A percentile compares a stretch with the other conserved stretches of the same genome.
Evolutionary conservation across 37 sponge, comb jelly and placozoan genomes (phyloP).

Genomic region (Eunapius fragilis): DNA sequence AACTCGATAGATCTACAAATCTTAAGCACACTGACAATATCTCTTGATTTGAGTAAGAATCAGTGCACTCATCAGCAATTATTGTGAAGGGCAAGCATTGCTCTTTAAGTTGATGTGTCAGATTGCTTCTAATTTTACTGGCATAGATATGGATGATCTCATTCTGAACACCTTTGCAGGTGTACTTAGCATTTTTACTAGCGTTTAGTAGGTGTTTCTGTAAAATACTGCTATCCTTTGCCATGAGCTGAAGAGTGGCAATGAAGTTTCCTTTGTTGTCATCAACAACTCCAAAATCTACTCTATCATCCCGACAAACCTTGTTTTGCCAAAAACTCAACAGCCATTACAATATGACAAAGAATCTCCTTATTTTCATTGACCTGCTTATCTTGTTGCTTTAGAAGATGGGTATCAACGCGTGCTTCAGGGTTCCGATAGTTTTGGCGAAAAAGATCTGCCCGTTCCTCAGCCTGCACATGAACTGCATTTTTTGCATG

Average conservation of each 20-base stretch:
- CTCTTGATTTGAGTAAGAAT: constrained; percentile 29
- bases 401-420: constrained; percentile 15
- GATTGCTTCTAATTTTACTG: constrained; percentile 34
- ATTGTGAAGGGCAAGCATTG: constrained; percentile 37
- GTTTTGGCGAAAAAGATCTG: constrained; percentile 24
- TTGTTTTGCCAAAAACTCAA: constrained; percentile 62
- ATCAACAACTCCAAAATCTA: constrained; percentile 29
- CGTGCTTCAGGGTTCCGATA: neutral
- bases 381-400: constrained; percentile 18
- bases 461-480: constrained; percentile 3
- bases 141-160: constrained; percentile 41
- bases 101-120: constrained; percentile 20
- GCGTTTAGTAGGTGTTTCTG: constrained; percentile 34
- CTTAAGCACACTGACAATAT: constrained; percentile 50
- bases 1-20: constrained; percentile 49
- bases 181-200: constrained; percentile 41
- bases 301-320: constrained; percentile 50
- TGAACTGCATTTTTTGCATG: constrained; percentile 1
- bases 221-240: constrained; percentile 18
- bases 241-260: constrained; percentile 34
- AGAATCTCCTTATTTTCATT: constrained; percentile 49
- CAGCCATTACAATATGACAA: constrained; percentile 20
- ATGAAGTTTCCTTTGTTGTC: constrained; percentile 52
- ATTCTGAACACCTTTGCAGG: constrained; percentile 59
- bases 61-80: constrained; percentile 55